Percentiles rank a stretch among this genome's conserved stretches.
These are phyloP conservation scores for Antechinus flavipes DNA, from an alignment of 2,113 vertebrate species.

Conservation along the genomic window DNA sequence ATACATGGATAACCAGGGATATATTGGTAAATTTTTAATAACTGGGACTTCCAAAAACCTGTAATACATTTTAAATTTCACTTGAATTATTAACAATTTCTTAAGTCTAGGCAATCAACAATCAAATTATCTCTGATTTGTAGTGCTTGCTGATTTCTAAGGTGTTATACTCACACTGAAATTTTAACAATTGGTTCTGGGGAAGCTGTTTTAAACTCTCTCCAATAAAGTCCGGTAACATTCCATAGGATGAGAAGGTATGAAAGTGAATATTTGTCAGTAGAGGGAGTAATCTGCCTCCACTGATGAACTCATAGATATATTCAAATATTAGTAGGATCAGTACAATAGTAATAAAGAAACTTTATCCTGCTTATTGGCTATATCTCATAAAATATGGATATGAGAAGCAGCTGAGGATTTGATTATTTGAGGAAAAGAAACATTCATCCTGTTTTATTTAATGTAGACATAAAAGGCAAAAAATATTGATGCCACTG, in stretches of 20 bases:
- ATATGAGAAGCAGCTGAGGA: neutral
- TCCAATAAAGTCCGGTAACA: neutral
- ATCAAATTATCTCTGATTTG: neutral
- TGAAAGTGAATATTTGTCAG: neutral
- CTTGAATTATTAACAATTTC: neutral
- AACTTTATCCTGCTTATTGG: neutral
- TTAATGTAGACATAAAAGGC: neutral
- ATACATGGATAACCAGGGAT: neutral
- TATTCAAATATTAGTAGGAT: neutral
- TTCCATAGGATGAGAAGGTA: neutral
- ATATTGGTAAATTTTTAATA: neutral
- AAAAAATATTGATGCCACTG: neutral
- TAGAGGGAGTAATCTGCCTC: neutral
- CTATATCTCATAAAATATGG: neutral
- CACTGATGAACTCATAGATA: neutral
- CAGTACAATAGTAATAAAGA: neutral
- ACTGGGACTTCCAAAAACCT: neutral
- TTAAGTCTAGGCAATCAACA: neutral
- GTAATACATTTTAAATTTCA: neutral
- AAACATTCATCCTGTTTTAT: constrained; percentile 7
- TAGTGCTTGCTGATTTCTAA: neutral
- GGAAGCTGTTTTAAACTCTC: neutral
- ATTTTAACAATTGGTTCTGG: neutral
- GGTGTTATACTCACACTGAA: neutral
- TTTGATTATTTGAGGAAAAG: neutral